These are phyloP conservation scores for Pavo muticus DNA, from an alignment of 2,113 vertebrate species.

Conservation along the genomic window DNA sequence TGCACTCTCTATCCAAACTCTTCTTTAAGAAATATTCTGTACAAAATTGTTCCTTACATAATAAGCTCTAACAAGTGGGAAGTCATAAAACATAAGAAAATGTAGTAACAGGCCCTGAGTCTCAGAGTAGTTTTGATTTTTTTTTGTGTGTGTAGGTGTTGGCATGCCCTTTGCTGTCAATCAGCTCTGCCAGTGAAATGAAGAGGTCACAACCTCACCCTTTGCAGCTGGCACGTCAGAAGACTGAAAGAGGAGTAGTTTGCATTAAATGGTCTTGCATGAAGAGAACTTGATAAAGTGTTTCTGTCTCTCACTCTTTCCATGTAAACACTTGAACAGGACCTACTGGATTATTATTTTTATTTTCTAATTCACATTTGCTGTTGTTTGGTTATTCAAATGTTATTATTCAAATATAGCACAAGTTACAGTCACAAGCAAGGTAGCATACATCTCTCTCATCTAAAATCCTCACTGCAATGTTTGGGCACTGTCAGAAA, in stretches of 20 bases:
- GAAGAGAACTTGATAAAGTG: background rate
- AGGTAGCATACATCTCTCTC: background rate
- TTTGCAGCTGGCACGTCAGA: slow-evolving; percentile 11
- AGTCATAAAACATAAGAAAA: background rate
- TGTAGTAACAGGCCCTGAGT: background rate
- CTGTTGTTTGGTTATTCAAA: background rate
- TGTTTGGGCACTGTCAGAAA: background rate
- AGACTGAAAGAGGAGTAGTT: background rate
- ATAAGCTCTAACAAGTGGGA: background rate
- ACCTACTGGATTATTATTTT: background rate
- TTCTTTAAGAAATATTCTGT: slow-evolving; percentile 16
- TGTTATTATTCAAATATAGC: background rate
- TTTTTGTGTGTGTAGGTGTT: background rate
- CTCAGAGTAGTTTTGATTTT: background rate
- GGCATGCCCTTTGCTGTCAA: background rate
- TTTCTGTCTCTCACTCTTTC: background rate
- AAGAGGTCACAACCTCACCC: slow-evolving; percentile 5
- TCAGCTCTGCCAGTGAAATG: background rate
- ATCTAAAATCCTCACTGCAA: background rate
- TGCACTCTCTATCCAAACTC: background rate
- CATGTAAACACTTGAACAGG: background rate
- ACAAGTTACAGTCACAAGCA: background rate
- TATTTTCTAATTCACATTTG: background rate
- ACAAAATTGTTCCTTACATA: background rate
- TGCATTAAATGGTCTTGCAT: background rate